Evolutionary conservation across 2,113 vertebrate species (phyloP).

Genomic region (Progne subis): DNA sequence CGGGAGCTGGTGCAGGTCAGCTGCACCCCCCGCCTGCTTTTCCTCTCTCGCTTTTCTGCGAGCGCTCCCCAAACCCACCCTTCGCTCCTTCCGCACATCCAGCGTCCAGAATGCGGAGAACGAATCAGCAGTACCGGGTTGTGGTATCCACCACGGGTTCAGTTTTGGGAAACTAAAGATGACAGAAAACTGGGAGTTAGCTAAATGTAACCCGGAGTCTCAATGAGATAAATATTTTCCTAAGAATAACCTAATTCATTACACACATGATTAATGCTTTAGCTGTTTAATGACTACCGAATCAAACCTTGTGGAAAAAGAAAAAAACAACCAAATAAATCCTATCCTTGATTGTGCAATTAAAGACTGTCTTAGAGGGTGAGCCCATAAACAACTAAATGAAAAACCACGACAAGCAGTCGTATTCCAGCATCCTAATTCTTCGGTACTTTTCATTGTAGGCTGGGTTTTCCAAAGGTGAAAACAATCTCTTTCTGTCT

Average conservation of each 20-base stretch:
- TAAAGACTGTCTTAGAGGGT: neutral
- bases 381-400: neutral
- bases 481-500: neutral
- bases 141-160: neutral
- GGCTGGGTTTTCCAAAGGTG: neutral
- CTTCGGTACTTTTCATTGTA: neutral
- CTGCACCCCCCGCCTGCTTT: neutral
- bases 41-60: neutral
- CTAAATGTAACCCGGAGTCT: neutral
- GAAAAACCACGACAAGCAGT: neutral
- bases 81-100: neutral
- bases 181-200: neutral
- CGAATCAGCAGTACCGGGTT: rapidly evolving
- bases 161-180: neutral
- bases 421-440: neutral
- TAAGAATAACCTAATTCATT: neutral
- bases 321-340: neutral
- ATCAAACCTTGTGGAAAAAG: neutral
- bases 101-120: neutral
- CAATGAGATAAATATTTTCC: neutral
- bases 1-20: neutral
- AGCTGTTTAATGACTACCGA: neutral
- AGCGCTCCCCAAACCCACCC: neutral
- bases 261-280: neutral
- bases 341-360: neutral